A percentile compares a stretch with the other conserved stretches of the same genome.
Conservation (phyloP, 2,113 vertebrate species). For the Tetraodon nigroviridis region DNA sequence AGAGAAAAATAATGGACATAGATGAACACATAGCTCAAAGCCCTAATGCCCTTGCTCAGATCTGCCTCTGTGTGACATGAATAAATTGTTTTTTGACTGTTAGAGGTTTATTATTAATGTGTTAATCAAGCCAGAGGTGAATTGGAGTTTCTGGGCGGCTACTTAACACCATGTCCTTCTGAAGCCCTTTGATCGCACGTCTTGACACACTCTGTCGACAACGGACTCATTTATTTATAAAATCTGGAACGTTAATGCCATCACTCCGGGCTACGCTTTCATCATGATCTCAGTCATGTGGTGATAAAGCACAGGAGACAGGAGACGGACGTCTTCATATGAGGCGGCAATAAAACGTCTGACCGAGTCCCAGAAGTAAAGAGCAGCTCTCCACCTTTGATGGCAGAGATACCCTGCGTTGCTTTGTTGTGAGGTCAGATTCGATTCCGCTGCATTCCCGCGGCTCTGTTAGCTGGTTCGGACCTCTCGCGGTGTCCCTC, state of each 20-base stretch:
- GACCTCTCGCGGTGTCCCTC: conserved; percentile 4
- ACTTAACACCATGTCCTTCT: background rate
- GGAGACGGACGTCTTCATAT: conserved; percentile 24
- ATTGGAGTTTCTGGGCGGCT: background rate
- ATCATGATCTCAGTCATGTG: conserved; percentile 33
- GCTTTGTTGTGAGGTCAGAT: conserved; percentile 39
- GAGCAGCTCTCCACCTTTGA: conserved; percentile 9
- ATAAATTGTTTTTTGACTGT: conserved; percentile 8
- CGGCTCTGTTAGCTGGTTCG: conserved; percentile 22
- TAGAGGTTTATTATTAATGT: conserved; percentile 1
- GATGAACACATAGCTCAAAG: conserved; percentile 46
- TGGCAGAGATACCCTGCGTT: conserved; percentile 16
- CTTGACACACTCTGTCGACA: conserved; percentile 9
- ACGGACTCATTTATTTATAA: conserved; percentile 30
- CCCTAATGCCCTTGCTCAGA: conserved; percentile 31
- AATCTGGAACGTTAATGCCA: conserved; percentile 15
- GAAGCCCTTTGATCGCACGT: conserved; percentile 19
- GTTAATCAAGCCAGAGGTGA: background rate
- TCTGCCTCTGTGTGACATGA: conserved; percentile 18
- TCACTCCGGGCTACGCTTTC: conserved; percentile 32
- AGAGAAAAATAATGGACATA: conserved; percentile 32
- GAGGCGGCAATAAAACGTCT: conserved; percentile 25
- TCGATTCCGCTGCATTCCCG: conserved; percentile 14
- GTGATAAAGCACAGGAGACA: conserved; percentile 27
- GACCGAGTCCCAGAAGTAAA: background rate